Percentiles rank a stretch among this genome's conserved stretches.
Evolutionary conservation across 2,888 invertebrate species (phyloP).

Genomic region (Marronus borbonicus): DNA sequence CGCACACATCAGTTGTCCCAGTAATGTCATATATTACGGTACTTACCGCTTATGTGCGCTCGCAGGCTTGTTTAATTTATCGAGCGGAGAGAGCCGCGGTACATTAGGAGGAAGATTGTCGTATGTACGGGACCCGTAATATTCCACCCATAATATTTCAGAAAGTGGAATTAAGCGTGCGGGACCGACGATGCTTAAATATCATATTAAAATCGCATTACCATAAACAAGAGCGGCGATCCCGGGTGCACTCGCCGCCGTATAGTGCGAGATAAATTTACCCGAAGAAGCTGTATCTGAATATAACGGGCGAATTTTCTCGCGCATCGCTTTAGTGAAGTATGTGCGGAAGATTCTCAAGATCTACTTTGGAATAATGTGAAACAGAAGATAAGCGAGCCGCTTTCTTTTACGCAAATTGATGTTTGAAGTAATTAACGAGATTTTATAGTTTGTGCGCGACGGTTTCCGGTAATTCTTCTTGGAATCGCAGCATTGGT

Average conservation of each 20-base stretch:
- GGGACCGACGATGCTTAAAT: slow-evolving; percentile 37
- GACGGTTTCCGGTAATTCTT: too few species aligned
- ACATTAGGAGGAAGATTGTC: slow-evolving; percentile 36
- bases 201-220: slow-evolving; percentile 50
- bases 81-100: neutral
- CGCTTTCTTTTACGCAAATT: too few species aligned
- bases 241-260: neutral
- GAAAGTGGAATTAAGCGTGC: slow-evolving; percentile 33
- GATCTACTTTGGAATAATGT: too few species aligned
- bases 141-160: slow-evolving; percentile 37
- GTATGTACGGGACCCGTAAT: slow-evolving; percentile 14
- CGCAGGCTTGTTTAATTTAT: slow-evolving; percentile 25
- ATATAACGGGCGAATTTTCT: neutral
- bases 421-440: too few species aligned
- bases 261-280: slow-evolving; percentile 17
- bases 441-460: too few species aligned
- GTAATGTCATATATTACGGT: slow-evolving; percentile 27
- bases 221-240: slow-evolving; percentile 30
- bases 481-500: too few species aligned
- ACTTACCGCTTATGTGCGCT: slow-evolving; percentile 8
- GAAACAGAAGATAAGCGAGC: too few species aligned
- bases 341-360: too few species aligned
- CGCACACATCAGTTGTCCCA: slow-evolving; percentile 11
- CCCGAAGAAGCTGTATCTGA: neutral
- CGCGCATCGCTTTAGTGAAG: too few species aligned